These are phyloP conservation scores for Unio delphinus DNA, from an alignment of 2,888 invertebrate species.

Conservation along the genomic window DNA sequence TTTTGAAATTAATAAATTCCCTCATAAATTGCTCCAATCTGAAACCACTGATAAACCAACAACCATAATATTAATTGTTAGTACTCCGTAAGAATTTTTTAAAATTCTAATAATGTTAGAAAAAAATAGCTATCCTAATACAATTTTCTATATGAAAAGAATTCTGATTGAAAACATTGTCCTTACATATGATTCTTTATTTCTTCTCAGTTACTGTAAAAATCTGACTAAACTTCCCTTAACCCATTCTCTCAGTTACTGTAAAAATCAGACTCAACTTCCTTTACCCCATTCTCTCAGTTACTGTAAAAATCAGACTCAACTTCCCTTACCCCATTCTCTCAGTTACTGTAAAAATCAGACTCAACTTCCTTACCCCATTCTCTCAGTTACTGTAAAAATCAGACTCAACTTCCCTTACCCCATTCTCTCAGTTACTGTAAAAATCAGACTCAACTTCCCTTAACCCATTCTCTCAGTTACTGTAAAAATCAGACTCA, in stretches of 20 bases:
- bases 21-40: no score
- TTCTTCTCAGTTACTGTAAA: background rate
- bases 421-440: constrained; percentile 63
- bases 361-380: constrained; percentile 51
- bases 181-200: background rate
- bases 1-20: no score
- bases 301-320: background rate
- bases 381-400: constrained; percentile 51
- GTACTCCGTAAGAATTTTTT: no score
- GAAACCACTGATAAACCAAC: no score
- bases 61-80: no score
- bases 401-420: constrained; percentile 25
- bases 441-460: background rate
- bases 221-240: constrained; percentile 10
- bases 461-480: constrained; percentile 67
- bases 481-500: background rate
- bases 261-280: background rate
- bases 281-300: constrained; percentile 67
- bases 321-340: constrained; percentile 61
- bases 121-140: no score
- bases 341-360: constrained; percentile 33
- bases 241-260: constrained; percentile 65
- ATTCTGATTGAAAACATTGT: background rate
- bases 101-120: no score
- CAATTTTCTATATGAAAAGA: no score